Evolutionary conservation across 2,888 invertebrate species (phyloP).

Genomic region (Polymixis lichenea): DNA sequence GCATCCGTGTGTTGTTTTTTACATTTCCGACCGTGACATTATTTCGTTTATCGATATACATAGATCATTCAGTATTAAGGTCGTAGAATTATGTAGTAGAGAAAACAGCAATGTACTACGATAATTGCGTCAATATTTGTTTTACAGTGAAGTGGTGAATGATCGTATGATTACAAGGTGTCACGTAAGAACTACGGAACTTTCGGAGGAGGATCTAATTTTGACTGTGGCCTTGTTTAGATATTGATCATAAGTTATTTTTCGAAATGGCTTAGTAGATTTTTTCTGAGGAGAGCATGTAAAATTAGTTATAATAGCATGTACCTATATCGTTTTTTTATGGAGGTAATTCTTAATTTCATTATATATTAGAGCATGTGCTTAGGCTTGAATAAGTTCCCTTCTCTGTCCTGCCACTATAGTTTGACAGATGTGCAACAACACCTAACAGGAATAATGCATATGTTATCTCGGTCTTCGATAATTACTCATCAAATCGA

Average conservation of each 20-base stretch:
- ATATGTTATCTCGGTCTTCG: neutral
- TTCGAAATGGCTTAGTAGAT: slow-evolving; percentile 25
- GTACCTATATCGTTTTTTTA: no score
- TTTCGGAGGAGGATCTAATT: slow-evolving; percentile 59
- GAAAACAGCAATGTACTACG: slow-evolving; percentile 47
- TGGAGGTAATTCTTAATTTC: no score
- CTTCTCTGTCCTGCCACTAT: neutral
- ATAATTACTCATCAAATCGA: no score
- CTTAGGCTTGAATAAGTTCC: neutral
- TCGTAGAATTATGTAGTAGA: neutral
- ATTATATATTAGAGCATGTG: neutral
- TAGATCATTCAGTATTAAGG: slow-evolving; percentile 28
- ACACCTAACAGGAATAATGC: neutral
- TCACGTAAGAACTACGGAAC: slow-evolving; percentile 52
- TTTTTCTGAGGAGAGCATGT: no score
- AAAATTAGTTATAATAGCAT: no score
- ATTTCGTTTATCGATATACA: slow-evolving; percentile 38
- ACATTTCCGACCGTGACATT: slow-evolving; percentile 41
- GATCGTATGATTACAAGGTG: slow-evolving; percentile 43
- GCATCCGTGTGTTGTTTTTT: slow-evolving; percentile 61
- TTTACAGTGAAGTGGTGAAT: slow-evolving; percentile 25
- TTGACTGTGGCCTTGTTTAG: slow-evolving; percentile 45
- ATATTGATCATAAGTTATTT: slow-evolving; percentile 27
- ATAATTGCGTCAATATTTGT: slow-evolving; percentile 10
- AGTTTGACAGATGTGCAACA: neutral